Conservation (phyloP, 1,140 invertebrate genomes). For the Diplogasteroides magnus region DNA sequence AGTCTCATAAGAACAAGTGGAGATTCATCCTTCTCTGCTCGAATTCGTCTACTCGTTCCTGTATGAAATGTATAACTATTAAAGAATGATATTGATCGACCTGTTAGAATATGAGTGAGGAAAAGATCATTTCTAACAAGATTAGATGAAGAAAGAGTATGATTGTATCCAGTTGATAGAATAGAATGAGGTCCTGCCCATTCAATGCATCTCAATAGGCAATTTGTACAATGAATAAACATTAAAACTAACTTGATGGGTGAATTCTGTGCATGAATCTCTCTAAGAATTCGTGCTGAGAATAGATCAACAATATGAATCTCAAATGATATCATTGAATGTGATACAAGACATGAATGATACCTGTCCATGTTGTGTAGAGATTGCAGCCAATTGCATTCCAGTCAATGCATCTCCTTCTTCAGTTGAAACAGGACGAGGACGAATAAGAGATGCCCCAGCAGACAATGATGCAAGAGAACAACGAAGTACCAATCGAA, state of each 20-base stretch:
- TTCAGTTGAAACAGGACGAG: conserved; percentile 21
- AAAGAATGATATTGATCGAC: neutral
- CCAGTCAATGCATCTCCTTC: conserved; percentile 16
- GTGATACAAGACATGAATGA: neutral
- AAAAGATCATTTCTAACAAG: conserved; percentile 36
- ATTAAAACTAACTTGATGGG: conserved; percentile 25
- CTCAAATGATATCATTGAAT: conserved; percentile 8
- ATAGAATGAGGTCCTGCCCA: conserved; percentile 33
- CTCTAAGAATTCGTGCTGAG: conserved; percentile 27
- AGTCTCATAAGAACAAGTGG: conserved; percentile 46
- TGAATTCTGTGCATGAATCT: conserved; percentile 33
- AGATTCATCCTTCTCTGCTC: conserved; percentile 50
- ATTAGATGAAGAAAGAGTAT: conserved; percentile 29
- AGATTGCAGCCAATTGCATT: conserved; percentile 18
- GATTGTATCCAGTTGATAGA: conserved; percentile 28
- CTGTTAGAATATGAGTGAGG: conserved; percentile 32
- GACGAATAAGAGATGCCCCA: conserved; percentile 22
- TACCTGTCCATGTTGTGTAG: conserved; percentile 11
- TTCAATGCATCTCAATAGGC: conserved; percentile 27
- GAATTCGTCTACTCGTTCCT: conserved; percentile 30
- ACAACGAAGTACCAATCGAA: conserved; percentile 7
- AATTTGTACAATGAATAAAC: neutral
- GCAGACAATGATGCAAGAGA: conserved; percentile 15
- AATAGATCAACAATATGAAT: conserved; percentile 31
- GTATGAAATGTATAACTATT: neutral